Evolutionary conservation across 2,113 vertebrate species (phyloP), one percentile per base, ranked within the genome.

Genomic region (Pluvianellus socialis): DNA sequence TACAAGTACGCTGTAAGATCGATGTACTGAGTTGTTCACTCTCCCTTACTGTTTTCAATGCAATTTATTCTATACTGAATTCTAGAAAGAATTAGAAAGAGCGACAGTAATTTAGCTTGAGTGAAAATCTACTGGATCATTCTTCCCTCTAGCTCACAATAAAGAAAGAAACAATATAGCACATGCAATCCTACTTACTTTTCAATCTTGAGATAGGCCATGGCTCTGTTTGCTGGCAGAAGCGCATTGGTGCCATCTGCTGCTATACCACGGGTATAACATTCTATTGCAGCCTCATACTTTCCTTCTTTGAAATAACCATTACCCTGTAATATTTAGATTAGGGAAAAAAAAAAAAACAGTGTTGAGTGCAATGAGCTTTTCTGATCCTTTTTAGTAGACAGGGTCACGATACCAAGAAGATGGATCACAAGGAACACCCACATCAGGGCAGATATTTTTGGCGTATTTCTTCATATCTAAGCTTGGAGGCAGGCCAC

Each of bases 231-330:
- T n/a, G 99, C 99, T 9, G 99, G 99, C 72, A 99, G 98, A 6
- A 99, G 98, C 6, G 98, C 99, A 61, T 99, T 99, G 92, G 97
- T 96, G 90, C 96, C 75, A 98, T 99, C 99, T 33, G 98, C 99
- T 98, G 98, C 98, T 44, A 99, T 99, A 24, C 99, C 99, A 79
- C 97, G 97, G 61, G 98, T 99, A 84, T 99, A 99, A 87, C 99
- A 99, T 22, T 99, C 99, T 44, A 98, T 98, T 6, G 99, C 99
- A 50, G 97, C 97, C 92, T 99, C 99, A 2, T 99, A 99, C 76
- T 99, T 99, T 5, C 99, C 99, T 90, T 99, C 99, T 97, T 99
- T 99, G 96, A 99, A 99, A 97, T 99, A 99, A 53, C 98, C 98
- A 24, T 99, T 99, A 22, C 99, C 99, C 99, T 99, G 76, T 56